phyloP scores from a whole-genome alignment of 2,797 vertebrate genomes.

The Aselliscus stoliczkanus region DNA sequence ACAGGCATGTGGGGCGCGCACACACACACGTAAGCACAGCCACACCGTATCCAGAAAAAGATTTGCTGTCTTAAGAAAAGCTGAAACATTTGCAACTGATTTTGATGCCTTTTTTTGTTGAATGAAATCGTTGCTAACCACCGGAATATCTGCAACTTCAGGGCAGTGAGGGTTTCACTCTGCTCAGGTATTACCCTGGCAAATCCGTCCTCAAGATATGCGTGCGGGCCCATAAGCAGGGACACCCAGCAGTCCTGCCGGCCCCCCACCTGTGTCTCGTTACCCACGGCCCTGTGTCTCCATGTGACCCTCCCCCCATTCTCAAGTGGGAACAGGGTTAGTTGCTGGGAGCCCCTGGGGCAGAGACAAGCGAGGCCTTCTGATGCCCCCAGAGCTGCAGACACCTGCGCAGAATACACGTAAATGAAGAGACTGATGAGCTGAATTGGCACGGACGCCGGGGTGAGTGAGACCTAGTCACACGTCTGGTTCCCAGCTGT shows the following conservation, averaged over 20 bases:
- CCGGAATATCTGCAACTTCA: neutral
- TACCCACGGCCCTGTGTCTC: neutral
- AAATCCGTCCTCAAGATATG: neutral
- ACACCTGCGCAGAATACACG: neutral
- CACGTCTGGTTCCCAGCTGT: rapidly evolving
- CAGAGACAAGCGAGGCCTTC: neutral
- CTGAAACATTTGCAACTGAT: neutral
- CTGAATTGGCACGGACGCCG: rapidly evolving
- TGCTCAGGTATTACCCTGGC: neutral
- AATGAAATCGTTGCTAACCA: neutral
- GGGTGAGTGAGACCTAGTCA: too few relatives aligned
- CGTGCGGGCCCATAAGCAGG: neutral
- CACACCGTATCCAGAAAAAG: neutral
- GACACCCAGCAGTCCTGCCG: neutral
- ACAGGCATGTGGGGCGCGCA: neutral
- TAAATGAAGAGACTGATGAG: rapidly evolving
- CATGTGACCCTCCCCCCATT: neutral
- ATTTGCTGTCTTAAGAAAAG: neutral
- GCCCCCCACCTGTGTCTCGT: neutral
- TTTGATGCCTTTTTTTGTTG: neutral
- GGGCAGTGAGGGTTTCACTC: neutral
- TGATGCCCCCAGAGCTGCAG: neutral
- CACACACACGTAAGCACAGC: neutral
- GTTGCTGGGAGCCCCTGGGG: neutral
- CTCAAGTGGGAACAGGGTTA: neutral